These are phyloP conservation scores for Prolemur simus DNA, from an alignment of 2,113 vertebrate species.

Conservation along the genomic window DNA sequence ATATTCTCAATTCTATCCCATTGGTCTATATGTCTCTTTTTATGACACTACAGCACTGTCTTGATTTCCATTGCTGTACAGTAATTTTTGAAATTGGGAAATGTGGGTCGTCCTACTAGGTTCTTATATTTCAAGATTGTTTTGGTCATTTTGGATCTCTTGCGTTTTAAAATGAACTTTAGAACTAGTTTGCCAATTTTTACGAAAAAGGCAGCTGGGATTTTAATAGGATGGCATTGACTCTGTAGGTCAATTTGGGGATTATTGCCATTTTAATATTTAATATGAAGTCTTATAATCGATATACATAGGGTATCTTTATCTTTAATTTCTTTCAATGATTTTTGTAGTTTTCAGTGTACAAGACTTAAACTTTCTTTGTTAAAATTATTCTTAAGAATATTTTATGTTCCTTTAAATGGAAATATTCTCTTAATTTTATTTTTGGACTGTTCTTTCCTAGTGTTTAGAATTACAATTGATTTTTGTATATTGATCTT, in stretches of 20 bases:
- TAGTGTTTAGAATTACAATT: not conserved
- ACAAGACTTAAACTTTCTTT: not conserved
- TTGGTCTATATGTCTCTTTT: not conserved
- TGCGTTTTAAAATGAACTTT: constrained; percentile 5
- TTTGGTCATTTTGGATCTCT: not conserved
- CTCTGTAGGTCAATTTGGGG: not conserved
- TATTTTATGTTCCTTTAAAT: constrained; percentile 16
- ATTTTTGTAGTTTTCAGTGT: not conserved
- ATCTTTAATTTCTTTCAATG: not conserved
- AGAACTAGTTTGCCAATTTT: not conserved
- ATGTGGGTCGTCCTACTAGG: not conserved
- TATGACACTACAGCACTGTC: not conserved
- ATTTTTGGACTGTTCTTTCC: not conserved
- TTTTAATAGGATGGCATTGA: not conserved
- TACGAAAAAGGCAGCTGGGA: not conserved
- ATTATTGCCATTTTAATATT: not conserved
- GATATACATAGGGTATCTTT: not conserved
- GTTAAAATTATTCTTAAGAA: not conserved
- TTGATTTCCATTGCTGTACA: not conserved
- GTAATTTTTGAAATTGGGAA: not conserved
- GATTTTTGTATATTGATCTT: not conserved
- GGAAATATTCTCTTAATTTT: not conserved
- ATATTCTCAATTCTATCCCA: not conserved
- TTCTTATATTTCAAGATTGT: not conserved
- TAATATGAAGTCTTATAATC: not conserved